A percentile compares a stretch with the other conserved stretches of the same genome.
Conservation (phyloP, 2,888 invertebrate genomes). For the Ceratothoa steindachneri region DNA sequence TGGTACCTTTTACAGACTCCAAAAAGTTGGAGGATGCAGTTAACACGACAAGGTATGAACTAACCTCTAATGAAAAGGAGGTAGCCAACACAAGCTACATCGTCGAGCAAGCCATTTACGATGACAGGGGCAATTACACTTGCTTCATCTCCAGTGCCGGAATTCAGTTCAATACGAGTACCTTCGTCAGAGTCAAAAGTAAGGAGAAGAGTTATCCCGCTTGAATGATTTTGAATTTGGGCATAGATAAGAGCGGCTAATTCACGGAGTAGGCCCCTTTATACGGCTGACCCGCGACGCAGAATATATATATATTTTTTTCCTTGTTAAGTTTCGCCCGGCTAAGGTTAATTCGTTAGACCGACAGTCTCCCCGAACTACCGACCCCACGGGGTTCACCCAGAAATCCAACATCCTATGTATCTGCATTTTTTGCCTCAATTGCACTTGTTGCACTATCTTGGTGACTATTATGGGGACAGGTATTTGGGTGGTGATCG, state of each 20-base stretch:
- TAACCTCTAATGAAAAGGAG: background rate
- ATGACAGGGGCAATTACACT: slow-evolving; percentile 31
- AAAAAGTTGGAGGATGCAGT: background rate
- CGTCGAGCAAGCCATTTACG: slow-evolving; percentile 4
- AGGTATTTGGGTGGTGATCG: too few relatives aligned
- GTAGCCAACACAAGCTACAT: slow-evolving; percentile 15
- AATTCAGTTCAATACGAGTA: slow-evolving; percentile 12
- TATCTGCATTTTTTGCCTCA: too few relatives aligned
- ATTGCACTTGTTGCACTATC: too few relatives aligned
- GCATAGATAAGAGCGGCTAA: background rate
- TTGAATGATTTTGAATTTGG: background rate
- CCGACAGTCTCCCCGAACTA: too few relatives aligned
- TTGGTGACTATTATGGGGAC: too few relatives aligned
- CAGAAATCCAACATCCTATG: too few relatives aligned
- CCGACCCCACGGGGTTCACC: too few relatives aligned
- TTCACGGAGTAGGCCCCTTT: too few relatives aligned
- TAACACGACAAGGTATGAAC: slow-evolving; percentile 3
- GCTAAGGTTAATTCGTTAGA: too few relatives aligned
- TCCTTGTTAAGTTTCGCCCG: background rate
- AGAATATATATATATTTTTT: background rate
- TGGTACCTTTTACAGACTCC: slow-evolving; percentile 31
- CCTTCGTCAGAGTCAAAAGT: slow-evolving; percentile 39
- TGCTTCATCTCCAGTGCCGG: slow-evolving; percentile 23
- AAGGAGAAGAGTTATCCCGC: too few relatives aligned
- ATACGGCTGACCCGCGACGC: background rate